Conservation (phyloP, 2,113 vertebrate species). For the Emydura subglobosa region DNA sequence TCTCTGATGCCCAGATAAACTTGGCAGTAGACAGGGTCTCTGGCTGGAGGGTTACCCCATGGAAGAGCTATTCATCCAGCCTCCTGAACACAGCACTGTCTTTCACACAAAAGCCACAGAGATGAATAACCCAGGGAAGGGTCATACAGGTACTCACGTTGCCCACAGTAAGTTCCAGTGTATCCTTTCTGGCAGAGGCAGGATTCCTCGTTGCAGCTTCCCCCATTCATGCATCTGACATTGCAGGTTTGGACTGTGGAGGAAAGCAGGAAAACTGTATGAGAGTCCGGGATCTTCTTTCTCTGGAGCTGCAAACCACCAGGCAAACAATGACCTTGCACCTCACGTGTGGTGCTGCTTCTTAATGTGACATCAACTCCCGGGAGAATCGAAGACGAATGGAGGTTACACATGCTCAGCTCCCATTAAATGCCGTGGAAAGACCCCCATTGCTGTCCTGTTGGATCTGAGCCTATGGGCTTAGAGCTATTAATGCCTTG, state of each 20-base stretch:
- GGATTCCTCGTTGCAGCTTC: slow-evolving; percentile 87
- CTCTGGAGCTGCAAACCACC: background rate
- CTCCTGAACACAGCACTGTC: accelerated
- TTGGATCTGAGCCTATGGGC: accelerated
- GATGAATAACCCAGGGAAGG: too few species aligned
- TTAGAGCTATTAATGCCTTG: background rate
- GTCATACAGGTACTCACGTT: slow-evolving; percentile 83
- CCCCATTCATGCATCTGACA: slow-evolving; percentile 92
- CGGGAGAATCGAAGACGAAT: background rate
- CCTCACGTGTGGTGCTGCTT: accelerated
- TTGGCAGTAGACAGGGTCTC: background rate
- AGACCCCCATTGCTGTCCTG: too few species aligned
- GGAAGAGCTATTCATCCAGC: accelerated
- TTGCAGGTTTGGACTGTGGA: slow-evolving; percentile 87
- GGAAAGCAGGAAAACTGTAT: background rate
- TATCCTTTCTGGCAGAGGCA: slow-evolving; percentile 91
- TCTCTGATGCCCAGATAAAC: too few species aligned
- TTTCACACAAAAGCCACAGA: accelerated
- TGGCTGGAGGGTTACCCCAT: background rate
- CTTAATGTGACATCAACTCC: background rate
- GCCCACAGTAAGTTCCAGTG: slow-evolving; percentile 89
- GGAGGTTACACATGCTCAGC: background rate
- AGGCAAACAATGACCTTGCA: background rate
- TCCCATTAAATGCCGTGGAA: background rate
- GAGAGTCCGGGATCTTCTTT: background rate